Percentiles rank a stretch among this genome's conserved stretches.
phyloP scores from a whole-genome alignment of 1,140 invertebrate genomes.

The Caenorhabditis inopinata region DNA sequence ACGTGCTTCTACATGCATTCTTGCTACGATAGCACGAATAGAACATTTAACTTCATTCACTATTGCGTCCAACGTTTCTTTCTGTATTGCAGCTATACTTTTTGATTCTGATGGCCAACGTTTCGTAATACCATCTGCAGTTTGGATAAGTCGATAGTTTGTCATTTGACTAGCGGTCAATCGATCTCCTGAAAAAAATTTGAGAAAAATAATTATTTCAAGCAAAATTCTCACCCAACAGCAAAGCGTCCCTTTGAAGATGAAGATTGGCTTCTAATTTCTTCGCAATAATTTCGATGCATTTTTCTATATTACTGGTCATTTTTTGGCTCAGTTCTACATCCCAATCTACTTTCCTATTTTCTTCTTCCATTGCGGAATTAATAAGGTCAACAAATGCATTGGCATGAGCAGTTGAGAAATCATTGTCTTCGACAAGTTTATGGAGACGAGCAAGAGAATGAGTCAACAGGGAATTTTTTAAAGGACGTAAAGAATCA shows the following conservation, averaged over 20 bases:
- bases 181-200: slow-evolving; percentile 52
- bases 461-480: slow-evolving; percentile 55
- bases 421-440: slow-evolving; percentile 54
- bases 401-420: slow-evolving; percentile 44
- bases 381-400: slow-evolving; percentile 40
- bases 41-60: slow-evolving; percentile 39
- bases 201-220: slow-evolving; percentile 51
- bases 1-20: slow-evolving; percentile 15
- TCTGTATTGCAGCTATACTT: slow-evolving; percentile 56
- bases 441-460: slow-evolving; percentile 53
- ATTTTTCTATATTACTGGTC: slow-evolving; percentile 34
- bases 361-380: slow-evolving; percentile 44
- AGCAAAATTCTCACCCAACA: slow-evolving; percentile 50
- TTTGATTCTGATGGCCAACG: slow-evolving; percentile 54
- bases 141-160: slow-evolving; percentile 58
- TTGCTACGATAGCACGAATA: slow-evolving; percentile 3
- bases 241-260: slow-evolving; percentile 52
- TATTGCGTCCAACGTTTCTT: slow-evolving; percentile 52
- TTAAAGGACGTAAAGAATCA: slow-evolving; percentile 54
- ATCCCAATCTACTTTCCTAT: slow-evolving; percentile 34
- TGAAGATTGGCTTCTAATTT: slow-evolving; percentile 57
- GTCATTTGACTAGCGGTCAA: slow-evolving; percentile 48
- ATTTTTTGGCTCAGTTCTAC: slow-evolving; percentile 17
- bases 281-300: slow-evolving; percentile 49
- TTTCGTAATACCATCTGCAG: slow-evolving; percentile 52